Base-by-base conservation (phyloP, 2,888 invertebrate species). In the Athalia circularis region DNA sequence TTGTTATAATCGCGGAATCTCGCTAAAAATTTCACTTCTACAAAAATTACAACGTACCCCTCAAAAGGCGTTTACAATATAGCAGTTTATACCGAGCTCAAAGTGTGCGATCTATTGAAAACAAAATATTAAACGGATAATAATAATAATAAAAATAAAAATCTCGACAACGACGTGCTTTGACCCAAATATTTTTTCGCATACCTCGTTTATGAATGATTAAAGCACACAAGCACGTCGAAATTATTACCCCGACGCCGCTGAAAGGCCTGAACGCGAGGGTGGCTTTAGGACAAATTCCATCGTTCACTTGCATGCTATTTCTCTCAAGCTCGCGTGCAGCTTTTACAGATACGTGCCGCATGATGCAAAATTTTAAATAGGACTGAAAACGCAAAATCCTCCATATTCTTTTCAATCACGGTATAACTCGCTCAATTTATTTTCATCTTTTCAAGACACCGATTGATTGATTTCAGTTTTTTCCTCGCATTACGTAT, bases 181-280 rank as follows among this genome's bases (percentile, higher is more conserved):
- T 72, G 72, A 72, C 72, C 72, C 47, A 59, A 47, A 59, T 72
- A 72, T 59, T 72, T 29, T 29, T 47, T 72, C 59, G 59, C 72
- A 72, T 72, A 72, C 59, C 59, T 72, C 59, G 72, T 72, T 57
- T 59, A 59, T 59, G 57, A 59, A 72, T 68, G 65, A 65, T 48
- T 50, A 13, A 15, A 68, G 52, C 7, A 54, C 11, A 54, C 50
- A 54, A 29, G 52, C 13, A 47, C 15, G 47, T 29, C 13, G 45
- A 29, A 43, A 29, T 29, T 29, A 29, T 29, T 29, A 29, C 29
- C 29, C 29, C 29, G 29, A 29, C 29, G 29, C 29, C 2, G 29
- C 29, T 29, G 29, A 29, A 29, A 29, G 29, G 29, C 29, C 29
- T 2, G 29, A 29, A 29, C 29, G 29, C 29, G 29, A 29, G 29